Percentiles rank a stretch among this genome's conserved stretches.
Evolutionary conservation across 2,797 vertebrate species (phyloP).

Genomic region (Erethizon dorsatum): DNA sequence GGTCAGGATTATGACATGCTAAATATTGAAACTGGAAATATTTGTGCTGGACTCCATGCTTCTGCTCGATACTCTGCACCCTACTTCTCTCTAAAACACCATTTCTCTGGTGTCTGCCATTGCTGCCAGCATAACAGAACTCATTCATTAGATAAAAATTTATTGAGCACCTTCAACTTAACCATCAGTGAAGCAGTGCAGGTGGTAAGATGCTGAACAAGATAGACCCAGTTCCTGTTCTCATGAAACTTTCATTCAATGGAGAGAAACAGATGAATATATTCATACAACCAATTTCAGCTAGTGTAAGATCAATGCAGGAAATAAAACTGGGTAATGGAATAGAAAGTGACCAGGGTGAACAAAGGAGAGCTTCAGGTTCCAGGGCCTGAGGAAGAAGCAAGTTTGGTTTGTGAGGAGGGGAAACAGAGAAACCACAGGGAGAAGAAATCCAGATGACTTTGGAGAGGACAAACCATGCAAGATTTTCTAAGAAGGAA

Average conservation of each 20-base stretch:
- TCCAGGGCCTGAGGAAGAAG: background rate
- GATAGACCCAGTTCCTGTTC: background rate
- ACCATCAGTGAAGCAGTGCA: background rate
- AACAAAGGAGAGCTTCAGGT: background rate
- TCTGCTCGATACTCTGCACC: background rate
- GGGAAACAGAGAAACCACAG: background rate
- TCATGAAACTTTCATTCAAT: conserved; percentile 16
- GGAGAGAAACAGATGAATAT: background rate
- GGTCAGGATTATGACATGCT: background rate
- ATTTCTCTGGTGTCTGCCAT: background rate
- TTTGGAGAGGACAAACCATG: background rate
- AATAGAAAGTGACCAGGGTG: background rate
- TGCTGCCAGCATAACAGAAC: background rate
- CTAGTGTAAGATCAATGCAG: background rate
- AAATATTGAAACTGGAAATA: background rate
- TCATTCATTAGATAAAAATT: conserved; percentile 9
- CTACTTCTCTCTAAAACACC: background rate
- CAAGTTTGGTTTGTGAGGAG: background rate
- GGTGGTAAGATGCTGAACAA: background rate
- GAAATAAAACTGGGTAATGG: conserved; percentile 43
- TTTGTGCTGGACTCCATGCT: background rate
- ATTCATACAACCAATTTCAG: background rate
- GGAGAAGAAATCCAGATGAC: background rate
- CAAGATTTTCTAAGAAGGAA: background rate
- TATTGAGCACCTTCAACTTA: background rate